Evolutionary conservation across 2,888 invertebrate species (phyloP), one percentile per base, ranked within the genome.

Genomic region (Oligia latruncula): DNA sequence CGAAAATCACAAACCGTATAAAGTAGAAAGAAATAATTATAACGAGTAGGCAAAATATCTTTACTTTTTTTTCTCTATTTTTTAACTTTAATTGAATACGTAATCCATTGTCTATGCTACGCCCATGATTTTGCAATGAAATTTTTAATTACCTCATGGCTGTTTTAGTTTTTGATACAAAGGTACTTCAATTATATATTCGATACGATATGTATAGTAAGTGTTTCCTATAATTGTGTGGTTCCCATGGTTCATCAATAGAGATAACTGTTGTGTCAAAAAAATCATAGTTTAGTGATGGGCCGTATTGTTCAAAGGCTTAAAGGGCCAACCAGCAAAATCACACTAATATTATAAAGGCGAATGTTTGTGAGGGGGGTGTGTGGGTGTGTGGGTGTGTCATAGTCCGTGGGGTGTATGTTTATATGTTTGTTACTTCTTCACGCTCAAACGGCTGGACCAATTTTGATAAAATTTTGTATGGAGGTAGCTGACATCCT

Each of bases 21-120:
- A 83, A 78, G 65, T 72, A 85, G 66, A 62, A n/a, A 81, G 8
- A 71, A 72, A 83, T 79, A 40, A 40, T 40, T 40, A 81, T 85
- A 84, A 85, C 83, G 72, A 77, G 76, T 46, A 74, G n/a, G 77
- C 64, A 71, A 79, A 74, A 77, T 52, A 29, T 74, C 29, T 75
- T 55, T 73, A 64, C n/a, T 67, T 77, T 68, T 80, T 81, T 40
- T 67, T 60, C 23, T 43, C 11, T 43, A 58, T 29, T 64, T 68
- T 75, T 70, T 78, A 74, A 71, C 46, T 81, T 83, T 84, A 83
- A 85, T 83, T 82, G 78, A 77, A 74, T 52, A 55, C 70, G 73
- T 75, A 81, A 90, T 90, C 90, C 88, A 90, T 90, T 90, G 86
- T 88, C 71, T 84, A 90, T 80, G 90, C 80, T 84, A 90, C 87